Conservation (phyloP, 1,140 invertebrate species). For the Macrotrachela quadricornifera region DNA sequence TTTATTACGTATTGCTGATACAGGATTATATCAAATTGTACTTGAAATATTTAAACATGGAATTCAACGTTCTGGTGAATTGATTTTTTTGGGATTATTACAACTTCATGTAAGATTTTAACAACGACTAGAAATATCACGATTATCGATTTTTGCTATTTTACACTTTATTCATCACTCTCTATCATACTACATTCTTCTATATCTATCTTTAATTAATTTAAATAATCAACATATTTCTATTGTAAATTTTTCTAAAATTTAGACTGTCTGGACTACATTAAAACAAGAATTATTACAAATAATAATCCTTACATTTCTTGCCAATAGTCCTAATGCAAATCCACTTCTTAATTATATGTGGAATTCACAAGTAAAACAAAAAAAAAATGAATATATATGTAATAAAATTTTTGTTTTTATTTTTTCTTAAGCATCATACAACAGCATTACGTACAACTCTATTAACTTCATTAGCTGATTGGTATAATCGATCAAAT, state of each 20-base stretch:
- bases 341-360: constrained; percentile 67
- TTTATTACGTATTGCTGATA: constrained; percentile 60
- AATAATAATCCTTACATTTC: constrained; percentile 64
- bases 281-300: constrained; percentile 54
- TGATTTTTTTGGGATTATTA: constrained; percentile 60
- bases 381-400: too few species aligned
- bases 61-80: constrained; percentile 71
- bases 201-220: too few species aligned
- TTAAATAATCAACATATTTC: neutral
- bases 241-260: constrained; percentile 5
- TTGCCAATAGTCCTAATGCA: constrained; percentile 77
- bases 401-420: constrained; percentile 7
- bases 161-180: too few species aligned
- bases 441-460: constrained; percentile 40
- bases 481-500: constrained; percentile 60
- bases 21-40: constrained; percentile 46
- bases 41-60: constrained; percentile 78
- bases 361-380: constrained; percentile 45
- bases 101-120: constrained; percentile 45
- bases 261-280: constrained; percentile 26
- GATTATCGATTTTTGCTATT: too few species aligned
- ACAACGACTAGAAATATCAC: too few species aligned
- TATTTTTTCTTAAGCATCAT: constrained; percentile 19
- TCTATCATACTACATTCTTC: too few species aligned
- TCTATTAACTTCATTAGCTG: constrained; percentile 86